Base-by-base conservation (phyloP, 1,140 invertebrate species). In the Oppia nitens region DNA sequence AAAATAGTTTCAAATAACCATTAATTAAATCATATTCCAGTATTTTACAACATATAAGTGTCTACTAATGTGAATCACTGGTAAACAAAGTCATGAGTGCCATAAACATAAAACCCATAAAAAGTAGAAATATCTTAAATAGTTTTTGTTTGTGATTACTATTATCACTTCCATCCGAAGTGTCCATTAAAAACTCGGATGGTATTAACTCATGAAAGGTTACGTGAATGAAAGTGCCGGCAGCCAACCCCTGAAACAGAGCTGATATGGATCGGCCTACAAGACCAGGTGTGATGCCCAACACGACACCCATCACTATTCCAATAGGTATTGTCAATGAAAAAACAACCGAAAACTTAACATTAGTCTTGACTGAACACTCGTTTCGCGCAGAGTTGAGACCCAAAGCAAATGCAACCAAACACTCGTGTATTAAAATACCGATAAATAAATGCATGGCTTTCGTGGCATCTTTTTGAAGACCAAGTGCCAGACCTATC, bases 201-300 rank as follows among this genome's bases (percentile, higher is more conserved):
- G 69, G 67, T 27, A 73, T 64, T 47, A 73, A 65, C 58, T 74
- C 71, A 20, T 71, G 63, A 55, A 73, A 73, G 1, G 68, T 70
- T 4, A 74, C 72, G 60, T 73, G 69, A 14, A 73, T 60, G 61
- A 73, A 73, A 14, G 68, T 72, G 25, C 72, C 73, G 20, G 72
- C 66, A 3, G 74, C 71, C 24, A 74, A 49, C 3, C 67, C 72
- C 64, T 74, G 73, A 4, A 74, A 61, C 24, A 71, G 57, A 17
- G 66, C 72, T 11, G 69, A 68, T n/a, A 66, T 48, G 20, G 70
- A 28, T 40, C 56, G 49, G 20, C 60, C 67, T n/a, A 29, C 28
- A 21, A 56, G 56, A 32, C 67, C 64, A 32, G 63, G 67, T 2
- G 66, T 58, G 53, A 67, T 64, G 25, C 64, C 65, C 52, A 74